phyloP scores from a whole-genome alignment of 2,113 vertebrate genomes.

The Ginglymostoma cirratum region DNA sequence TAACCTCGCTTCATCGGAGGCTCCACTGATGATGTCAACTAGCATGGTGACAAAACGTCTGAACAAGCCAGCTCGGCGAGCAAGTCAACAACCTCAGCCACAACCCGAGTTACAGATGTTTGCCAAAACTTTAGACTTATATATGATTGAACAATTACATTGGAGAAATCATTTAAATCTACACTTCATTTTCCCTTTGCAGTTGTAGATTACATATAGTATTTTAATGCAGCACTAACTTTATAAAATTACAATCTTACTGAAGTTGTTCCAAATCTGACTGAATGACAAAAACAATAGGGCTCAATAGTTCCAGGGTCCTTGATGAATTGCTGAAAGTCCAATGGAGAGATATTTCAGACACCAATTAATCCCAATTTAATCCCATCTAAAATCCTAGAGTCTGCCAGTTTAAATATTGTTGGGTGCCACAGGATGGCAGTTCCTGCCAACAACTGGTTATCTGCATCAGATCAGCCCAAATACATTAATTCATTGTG shows the following conservation, averaged over 20 bases:
- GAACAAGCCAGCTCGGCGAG: no score
- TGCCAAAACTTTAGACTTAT: not conserved
- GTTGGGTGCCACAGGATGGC: not conserved
- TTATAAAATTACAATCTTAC: not conserved
- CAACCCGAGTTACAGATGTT: no score
- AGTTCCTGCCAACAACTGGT: not conserved
- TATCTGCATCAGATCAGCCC: not conserved
- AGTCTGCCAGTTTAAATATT: not conserved
- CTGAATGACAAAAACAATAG: not conserved
- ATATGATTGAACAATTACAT: not conserved
- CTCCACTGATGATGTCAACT: no score
- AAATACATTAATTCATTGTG: not conserved
- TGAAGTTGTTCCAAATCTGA: not conserved
- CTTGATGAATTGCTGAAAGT: not conserved
- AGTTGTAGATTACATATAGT: not conserved
- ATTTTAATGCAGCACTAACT: not conserved
- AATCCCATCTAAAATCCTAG: not conserved
- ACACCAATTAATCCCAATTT: not conserved
- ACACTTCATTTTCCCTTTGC: not conserved
- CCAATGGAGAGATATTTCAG: not conserved
- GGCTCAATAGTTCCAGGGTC: not conserved
- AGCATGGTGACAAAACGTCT: no score
- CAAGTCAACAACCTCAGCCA: no score
- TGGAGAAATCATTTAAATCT: not conserved
- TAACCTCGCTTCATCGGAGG: no score